These are phyloP conservation scores for Trididemnum miniatum DNA, from an alignment of 23 tunicate genomes.

Conservation along the genomic window DNA sequence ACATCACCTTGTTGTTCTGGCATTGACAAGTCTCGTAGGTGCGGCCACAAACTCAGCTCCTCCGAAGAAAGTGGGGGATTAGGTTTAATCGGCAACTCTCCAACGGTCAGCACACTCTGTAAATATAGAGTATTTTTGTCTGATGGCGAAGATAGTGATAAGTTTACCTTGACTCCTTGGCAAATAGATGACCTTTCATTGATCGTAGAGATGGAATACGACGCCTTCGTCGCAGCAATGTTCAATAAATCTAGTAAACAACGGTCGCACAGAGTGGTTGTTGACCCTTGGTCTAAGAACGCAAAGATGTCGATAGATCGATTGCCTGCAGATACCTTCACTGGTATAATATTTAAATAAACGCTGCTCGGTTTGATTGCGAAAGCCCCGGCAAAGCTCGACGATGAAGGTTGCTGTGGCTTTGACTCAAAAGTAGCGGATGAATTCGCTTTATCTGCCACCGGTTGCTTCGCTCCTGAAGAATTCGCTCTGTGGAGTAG, in stretches of 20 bases:
- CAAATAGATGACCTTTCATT: background rate
- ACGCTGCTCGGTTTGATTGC: background rate
- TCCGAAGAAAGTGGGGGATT: background rate
- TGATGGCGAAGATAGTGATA: too few species aligned
- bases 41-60: too few species aligned
- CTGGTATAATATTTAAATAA: constrained; percentile 27
- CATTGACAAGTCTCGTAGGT: background rate
- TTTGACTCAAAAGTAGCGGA: too few species aligned
- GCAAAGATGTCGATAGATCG: background rate
- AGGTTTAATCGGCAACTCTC: background rate
- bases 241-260: background rate
- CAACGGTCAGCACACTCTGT: background rate
- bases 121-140: background rate
- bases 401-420: too few species aligned
- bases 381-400: background rate
- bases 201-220: background rate
- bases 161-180: too few species aligned
- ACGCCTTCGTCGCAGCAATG: background rate
- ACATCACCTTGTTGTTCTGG: background rate
- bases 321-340: background rate
- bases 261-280: constrained; percentile 10
- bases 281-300: constrained; percentile 31
- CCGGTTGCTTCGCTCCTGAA: too few species aligned
- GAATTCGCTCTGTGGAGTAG: too few species aligned
- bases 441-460: too few species aligned